phyloP scores from a whole-genome alignment of 2,113 vertebrate species.

The Aegypius monachus region DNA sequence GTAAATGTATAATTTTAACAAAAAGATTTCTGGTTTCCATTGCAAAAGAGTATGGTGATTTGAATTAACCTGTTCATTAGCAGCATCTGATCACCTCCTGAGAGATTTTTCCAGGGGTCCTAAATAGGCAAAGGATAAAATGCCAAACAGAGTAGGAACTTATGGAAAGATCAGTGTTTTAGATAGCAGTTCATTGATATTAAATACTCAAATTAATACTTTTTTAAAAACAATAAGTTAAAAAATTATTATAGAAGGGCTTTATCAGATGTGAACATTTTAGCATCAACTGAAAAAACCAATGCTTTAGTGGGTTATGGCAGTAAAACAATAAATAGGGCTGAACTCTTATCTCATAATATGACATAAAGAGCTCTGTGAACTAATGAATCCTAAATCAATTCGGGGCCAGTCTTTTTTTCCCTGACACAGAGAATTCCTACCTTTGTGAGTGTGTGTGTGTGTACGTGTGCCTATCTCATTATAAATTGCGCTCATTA shows the following conservation, averaged over 20 bases:
- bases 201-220: neutral
- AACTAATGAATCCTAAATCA: constrained; percentile 48
- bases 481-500: constrained; percentile 1
- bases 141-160: neutral
- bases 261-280: neutral
- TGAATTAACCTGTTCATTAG: neutral
- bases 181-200: neutral
- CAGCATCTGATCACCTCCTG: neutral
- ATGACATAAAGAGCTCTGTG: constrained; percentile 13
- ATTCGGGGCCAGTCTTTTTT: neutral
- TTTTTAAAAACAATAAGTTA: neutral
- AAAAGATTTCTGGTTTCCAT: neutral
- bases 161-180: neutral
- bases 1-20: neutral
- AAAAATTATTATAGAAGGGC: neutral
- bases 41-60: neutral
- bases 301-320: neutral
- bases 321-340: neutral
- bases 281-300: neutral
- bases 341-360: neutral
- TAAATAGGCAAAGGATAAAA: neutral
- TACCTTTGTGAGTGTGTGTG: neutral
- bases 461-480: neutral
- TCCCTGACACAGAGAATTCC: neutral
- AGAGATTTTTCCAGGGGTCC: neutral